Base-by-base conservation (phyloP, 2,888 invertebrate species). In the Agrochola macilenta region DNA sequence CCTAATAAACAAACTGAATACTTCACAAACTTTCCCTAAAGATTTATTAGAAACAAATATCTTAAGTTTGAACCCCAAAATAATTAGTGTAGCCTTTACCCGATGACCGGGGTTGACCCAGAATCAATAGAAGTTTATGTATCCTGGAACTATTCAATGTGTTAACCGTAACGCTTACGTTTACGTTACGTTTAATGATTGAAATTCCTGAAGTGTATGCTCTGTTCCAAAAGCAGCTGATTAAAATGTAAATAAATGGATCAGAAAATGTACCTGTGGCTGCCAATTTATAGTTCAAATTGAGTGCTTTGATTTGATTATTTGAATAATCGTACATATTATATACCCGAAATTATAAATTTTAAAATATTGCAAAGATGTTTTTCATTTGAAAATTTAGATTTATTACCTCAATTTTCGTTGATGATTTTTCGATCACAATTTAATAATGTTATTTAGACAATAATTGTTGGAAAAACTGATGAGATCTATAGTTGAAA, bases 41-140 rank as follows among this genome's bases (percentile, higher is more conserved):
- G 87, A 87, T 87, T 87, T 80, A 88, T 86, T 82, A 23, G 74
- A 35, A 73, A 78, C 81, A 81, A 76, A 78, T 82, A 77, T 78
- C 64, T 78, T 20, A 77, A 82, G 79, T 77, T 80, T 71, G 76
- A 79, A 66, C 8, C 82, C 81, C 77, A 66, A 79, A 88, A 87
- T 88, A 87, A 83, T 87, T 88, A 87, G 74, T 74, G 77, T 79
- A 72, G 71, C 60, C 65, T 30, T 26, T 65, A 14, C 20, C 2
- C n/a, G 57, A 60, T 74, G 81, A 14, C 61, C 61, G 73, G 9
- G 61, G 83, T 68, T 82, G 80, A 82, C 68, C 74, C 58, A 12
- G 43, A 76, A 69, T 74, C 76, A 79, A 81, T 78, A 52, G 23
- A 12, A 39, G 49, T 58, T 23, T 64, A 49, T 49, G 54, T 64